Percentiles rank a stretch among this genome's conserved stretches.
Conservation (phyloP, 2,797 vertebrate species). For the Enteromius unitaeniatus region DNA sequence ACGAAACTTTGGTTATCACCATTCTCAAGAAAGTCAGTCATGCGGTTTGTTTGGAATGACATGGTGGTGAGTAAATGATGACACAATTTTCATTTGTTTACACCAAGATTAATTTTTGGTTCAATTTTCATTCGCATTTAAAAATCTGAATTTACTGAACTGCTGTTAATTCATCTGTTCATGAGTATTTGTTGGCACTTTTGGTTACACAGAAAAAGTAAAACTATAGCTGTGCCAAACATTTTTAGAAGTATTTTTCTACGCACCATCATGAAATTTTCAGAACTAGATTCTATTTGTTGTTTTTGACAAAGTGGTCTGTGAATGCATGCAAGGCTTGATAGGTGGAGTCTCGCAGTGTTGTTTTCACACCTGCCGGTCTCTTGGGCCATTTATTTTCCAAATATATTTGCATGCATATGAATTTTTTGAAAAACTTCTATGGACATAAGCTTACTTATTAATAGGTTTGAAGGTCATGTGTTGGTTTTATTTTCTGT, state of each 20-base stretch:
- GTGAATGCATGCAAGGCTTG: not conserved
- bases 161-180: not conserved
- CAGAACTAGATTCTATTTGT: not conserved
- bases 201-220: not conserved
- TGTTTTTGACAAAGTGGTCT: not conserved
- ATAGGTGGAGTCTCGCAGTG: conserved; percentile 1
- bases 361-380: conserved; percentile 40
- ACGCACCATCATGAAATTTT: not conserved
- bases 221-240: not conserved
- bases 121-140: not conserved
- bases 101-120: not conserved
- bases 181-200: not conserved
- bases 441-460: conserved; percentile 36
- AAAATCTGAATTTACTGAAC: not conserved
- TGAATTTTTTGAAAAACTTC: not conserved
- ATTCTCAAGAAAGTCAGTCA: not conserved
- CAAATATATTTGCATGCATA: conserved; percentile 34
- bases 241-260: not conserved
- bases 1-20: not conserved
- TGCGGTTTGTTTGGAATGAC: not conserved
- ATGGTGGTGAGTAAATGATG: not conserved
- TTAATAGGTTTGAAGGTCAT: conserved; percentile 44
- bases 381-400: conserved; percentile 40
- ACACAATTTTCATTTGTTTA: not conserved
- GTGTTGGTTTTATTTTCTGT: conserved; percentile 6